Base-by-base conservation (phyloP, 2,113 vertebrate genomes). In the Campylorhamphus procurvoides region DNA sequence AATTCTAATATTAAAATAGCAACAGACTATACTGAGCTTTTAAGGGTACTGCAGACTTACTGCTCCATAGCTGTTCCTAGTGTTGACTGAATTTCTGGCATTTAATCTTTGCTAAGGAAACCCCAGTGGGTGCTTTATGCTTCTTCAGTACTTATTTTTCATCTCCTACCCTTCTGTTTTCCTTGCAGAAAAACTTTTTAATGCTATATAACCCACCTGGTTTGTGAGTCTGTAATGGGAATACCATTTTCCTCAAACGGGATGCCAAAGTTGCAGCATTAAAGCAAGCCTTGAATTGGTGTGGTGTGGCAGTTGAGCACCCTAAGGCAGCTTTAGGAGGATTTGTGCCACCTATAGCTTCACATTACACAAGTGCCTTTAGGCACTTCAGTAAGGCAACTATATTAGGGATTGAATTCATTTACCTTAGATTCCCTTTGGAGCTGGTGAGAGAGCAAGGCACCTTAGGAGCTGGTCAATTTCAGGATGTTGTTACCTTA, bases 71-170 rank as follows among this genome's bases (percentile, higher is more conserved):
- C 8, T 91, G 49, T 66, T 94, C 90, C 58, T 58, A 77, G 33
- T 29, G 18, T 49, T 93, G 72, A 63, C 89, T 93, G 46, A 88
- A 94, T 63, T 8, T 77, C 67, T 92, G 72, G 42, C 68, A 84
- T 74, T 92, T 90, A 77, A 84, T 93, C 88, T 94, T 66, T 44
- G 14, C 72, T 86, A 71, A 92, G 79, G 56, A 92, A 96, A 74
- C 55, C 68, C 64, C 85, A 33, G 18, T 89, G 66, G 27, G 42
- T 74, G 46, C 39, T 95, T 88, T 71, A 76, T 55, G 37, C 27
- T 46, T 86, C 50, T 90, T 66, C 50, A 47, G 55, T 71, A 83
- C 12, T 82, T 87, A 63, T 39, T 94, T 84, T 89, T 35, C 59
- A 77, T 89, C 55, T 84, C 55, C 16, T 64, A 84, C 42, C 20